Base-by-base conservation (phyloP, 2,797 vertebrate genomes). In the Toxotes lorentzi region DNA sequence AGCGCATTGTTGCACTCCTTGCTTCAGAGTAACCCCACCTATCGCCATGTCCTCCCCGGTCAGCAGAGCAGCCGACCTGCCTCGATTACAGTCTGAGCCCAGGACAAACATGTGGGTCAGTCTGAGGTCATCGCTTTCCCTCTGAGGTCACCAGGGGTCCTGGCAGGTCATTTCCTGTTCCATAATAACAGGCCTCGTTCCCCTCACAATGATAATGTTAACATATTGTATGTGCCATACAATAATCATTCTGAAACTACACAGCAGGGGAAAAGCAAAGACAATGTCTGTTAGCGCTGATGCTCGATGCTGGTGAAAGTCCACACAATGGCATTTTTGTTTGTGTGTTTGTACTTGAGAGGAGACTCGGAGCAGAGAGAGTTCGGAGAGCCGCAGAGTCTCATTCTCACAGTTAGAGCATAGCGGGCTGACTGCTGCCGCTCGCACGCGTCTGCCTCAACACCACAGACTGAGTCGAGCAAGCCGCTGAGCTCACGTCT, bases 191-290 rank as follows among this genome's bases (percentile, higher is more conserved):
- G 77, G 75, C 76, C 82, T 75, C 47, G 34, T 75, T 92, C 77
- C 77, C 62, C 58, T 91, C 88, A 89, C 91, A 88, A 92, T 94
- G 92, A 93, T 88, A 86, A 89, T 67, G 87, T 74, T 84, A 81
- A 78, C 90, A 92, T 94, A 95, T 95, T 95, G 95, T 95, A 92
- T 87, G 84, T 79, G 65, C 90, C 66, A 78, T 94, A 95, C 93
- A 95, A 95, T 95, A 94, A 94, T 94, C 90, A 93, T 94, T 95
- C 92, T 94, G 91, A 90, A 93, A 94, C 91, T 86, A 91, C 90
- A 88, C 86, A 87, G 79, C 85, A 70, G 86, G 88, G 81, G 94
- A 92, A 91, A 94, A 83, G 92, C 83, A 72, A 82, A 95, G 95
- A 95, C 94, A 94, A 95, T 95, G 93, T 95, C 93, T 89, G 89